Evolutionary conservation across 2,888 invertebrate genomes (phyloP).

Genomic region (Chaetogeoica ovagalla): DNA sequence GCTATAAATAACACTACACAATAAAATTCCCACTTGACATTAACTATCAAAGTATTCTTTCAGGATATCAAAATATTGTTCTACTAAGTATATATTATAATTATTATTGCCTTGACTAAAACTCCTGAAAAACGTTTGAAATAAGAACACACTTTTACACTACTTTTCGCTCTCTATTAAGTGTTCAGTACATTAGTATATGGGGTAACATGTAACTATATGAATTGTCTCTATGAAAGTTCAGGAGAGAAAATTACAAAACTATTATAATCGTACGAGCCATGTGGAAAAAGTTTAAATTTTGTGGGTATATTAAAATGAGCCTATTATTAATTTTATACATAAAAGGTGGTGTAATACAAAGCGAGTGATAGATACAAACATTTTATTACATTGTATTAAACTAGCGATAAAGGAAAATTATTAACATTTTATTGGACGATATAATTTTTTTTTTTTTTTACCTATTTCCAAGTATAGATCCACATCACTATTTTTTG

Average conservation of each 20-base stretch:
- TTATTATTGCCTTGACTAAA: too few relatives aligned
- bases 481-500: constrained; percentile 54
- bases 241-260: too few relatives aligned
- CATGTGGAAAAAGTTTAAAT: too few relatives aligned
- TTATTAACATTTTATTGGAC: background rate
- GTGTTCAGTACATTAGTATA: background rate
- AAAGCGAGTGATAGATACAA: background rate
- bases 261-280: too few relatives aligned
- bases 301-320: too few relatives aligned
- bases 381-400: background rate
- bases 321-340: too few relatives aligned
- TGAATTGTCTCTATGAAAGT: background rate
- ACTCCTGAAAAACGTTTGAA: too few relatives aligned
- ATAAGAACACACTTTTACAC: background rate
- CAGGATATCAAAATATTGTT: background rate
- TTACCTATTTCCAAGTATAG: constrained; percentile 54
- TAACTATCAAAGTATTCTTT: background rate
- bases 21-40: too few relatives aligned
- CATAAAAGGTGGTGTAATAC: background rate
- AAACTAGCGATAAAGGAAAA: background rate
- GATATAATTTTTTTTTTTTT: background rate
- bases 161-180: background rate
- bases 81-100: too few relatives aligned
- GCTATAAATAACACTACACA: too few relatives aligned
- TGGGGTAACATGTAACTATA: background rate